Evolutionary conservation across 2,113 vertebrate genomes (phyloP).

Genomic region (Bagarius yarrelli): DNA sequence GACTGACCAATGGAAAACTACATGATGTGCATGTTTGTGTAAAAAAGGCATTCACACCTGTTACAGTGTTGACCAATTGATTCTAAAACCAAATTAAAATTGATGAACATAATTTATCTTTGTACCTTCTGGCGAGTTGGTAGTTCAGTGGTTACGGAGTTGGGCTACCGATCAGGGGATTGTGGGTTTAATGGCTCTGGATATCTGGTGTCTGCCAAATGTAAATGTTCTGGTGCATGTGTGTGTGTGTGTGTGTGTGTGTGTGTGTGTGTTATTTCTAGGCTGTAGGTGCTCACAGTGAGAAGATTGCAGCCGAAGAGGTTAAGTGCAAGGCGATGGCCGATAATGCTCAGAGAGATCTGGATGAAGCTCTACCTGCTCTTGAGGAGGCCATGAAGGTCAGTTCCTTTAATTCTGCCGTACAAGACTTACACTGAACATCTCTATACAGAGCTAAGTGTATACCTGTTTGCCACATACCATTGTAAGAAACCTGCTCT

Average conservation of each 20-base stretch:
- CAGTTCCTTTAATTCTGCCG: neutral
- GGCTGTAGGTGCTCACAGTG: slow-evolving; percentile 78
- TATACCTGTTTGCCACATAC: neutral
- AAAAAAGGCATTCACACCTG: neutral
- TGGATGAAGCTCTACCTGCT: slow-evolving; percentile 84
- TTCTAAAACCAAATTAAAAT: neutral
- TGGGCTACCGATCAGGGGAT: no score
- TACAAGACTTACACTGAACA: neutral
- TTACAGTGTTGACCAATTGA: neutral
- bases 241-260: slow-evolving; percentile 9
- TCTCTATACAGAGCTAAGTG: neutral
- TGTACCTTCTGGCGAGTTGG: neutral
- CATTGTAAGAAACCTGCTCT: neutral
- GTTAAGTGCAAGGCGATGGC: slow-evolving; percentile 81
- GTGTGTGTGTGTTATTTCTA: slow-evolving; percentile 54
- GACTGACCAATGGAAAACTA: neutral
- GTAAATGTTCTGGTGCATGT: neutral
- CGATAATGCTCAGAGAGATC: slow-evolving; percentile 83
- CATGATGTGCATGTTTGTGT: neutral
- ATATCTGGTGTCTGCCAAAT: neutral
- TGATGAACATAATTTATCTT: neutral
- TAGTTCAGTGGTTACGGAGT: no score
- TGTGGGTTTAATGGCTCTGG: neutral
- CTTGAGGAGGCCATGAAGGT: slow-evolving; percentile 88
- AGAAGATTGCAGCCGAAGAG: slow-evolving; percentile 82